Evolutionary conservation across 2,888 invertebrate species (phyloP).

Genomic region (Pachliopta kotzebuea): DNA sequence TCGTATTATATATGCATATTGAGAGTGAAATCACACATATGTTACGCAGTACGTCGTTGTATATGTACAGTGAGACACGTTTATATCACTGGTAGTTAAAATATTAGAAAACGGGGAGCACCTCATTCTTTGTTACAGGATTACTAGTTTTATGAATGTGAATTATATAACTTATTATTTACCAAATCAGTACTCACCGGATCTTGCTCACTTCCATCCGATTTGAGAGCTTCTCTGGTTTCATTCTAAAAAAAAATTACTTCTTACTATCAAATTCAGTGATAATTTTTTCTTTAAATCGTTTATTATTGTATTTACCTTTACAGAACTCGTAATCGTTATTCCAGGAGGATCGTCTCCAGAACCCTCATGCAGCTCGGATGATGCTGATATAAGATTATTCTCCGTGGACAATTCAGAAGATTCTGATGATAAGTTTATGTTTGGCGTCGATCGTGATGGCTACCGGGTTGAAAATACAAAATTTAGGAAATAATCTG

Average conservation of each 20-base stretch:
- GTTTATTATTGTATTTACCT: conserved; percentile 9
- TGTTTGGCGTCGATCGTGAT: conserved; percentile 34
- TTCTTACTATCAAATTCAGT: no score
- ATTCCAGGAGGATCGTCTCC: conserved; percentile 66
- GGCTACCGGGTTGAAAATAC: conserved; percentile 28
- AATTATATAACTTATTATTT: background rate
- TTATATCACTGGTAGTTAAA: background rate
- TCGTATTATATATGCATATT: conserved; percentile 33
- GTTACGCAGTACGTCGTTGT: conserved; percentile 17
- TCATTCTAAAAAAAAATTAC: conserved; percentile 72
- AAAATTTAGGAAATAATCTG: no score
- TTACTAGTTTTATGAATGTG: background rate
- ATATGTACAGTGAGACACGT: background rate
- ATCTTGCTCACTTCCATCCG: conserved; percentile 88
- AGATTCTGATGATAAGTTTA: conserved; percentile 48
- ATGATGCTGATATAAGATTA: conserved; percentile 54
- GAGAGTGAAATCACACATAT: conserved; percentile 35
- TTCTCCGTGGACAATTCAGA: conserved; percentile 54
- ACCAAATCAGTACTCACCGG: conserved; percentile 80
- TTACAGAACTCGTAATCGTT: conserved; percentile 7
- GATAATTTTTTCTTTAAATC: background rate
- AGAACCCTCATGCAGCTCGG: conserved; percentile 63
- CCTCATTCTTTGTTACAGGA: background rate
- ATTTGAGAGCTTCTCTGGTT: conserved; percentile 86
- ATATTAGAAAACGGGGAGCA: conserved; percentile 23